Percentiles rank a stretch among this genome's conserved stretches.
Conservation (phyloP, 2,113 vertebrate species). For the Dicaeum eximium region DNA sequence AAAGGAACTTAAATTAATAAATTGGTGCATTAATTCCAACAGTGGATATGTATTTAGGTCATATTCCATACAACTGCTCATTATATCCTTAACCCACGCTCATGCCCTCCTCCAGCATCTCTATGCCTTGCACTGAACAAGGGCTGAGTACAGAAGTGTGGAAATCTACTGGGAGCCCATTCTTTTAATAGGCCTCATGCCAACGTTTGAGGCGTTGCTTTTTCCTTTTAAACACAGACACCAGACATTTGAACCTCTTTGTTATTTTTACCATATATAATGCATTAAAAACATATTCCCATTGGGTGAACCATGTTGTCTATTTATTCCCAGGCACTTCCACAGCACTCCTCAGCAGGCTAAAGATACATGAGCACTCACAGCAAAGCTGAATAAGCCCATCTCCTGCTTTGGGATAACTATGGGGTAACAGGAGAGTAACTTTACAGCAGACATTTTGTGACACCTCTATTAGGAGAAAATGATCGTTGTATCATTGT, state of each 20-base stretch:
- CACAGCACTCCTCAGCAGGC: neutral
- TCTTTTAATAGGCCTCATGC: neutral
- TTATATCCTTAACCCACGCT: neutral
- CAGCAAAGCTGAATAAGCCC: neutral
- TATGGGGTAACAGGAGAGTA: neutral
- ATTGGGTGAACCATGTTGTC: neutral
- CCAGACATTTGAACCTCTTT: neutral
- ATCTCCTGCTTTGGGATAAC: neutral
- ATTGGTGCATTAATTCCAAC: neutral
- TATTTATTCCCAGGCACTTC: neutral
- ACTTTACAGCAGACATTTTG: neutral
- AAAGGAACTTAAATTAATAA: neutral
- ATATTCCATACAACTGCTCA: neutral
- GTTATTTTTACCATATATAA: neutral
- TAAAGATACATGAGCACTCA: neutral
- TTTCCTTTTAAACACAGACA: neutral
- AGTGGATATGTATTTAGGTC: neutral
- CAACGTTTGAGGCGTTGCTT: fast-evolving
- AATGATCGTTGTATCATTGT: neutral
- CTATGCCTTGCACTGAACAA: neutral
- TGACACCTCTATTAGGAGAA: neutral
- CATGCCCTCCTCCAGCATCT: neutral
- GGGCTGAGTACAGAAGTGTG: neutral
- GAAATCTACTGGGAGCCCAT: neutral
- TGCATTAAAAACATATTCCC: neutral